phyloP scores from a whole-genome alignment of 2,797 vertebrate species.

The Uromys caudimaculatus region DNA sequence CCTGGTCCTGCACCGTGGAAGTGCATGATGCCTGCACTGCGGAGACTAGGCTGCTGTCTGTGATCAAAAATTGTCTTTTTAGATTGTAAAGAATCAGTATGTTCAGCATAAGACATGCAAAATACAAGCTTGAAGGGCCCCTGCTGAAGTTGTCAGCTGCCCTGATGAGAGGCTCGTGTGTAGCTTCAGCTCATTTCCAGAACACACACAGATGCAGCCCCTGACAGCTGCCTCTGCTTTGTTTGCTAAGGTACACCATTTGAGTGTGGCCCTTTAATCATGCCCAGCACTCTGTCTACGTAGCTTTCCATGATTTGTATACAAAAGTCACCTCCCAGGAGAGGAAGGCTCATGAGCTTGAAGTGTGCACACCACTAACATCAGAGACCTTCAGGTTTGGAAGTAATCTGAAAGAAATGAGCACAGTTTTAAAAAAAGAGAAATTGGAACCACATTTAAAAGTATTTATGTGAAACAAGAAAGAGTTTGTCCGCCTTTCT shows the following conservation, averaged over 20 bases:
- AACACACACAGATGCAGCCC: conserved; percentile 77
- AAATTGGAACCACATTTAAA: conserved; percentile 83
- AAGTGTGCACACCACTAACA: conserved; percentile 80
- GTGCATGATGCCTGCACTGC: not conserved
- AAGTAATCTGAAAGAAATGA: conserved; percentile 84
- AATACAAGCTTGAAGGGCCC: conserved; percentile 7
- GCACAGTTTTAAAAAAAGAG: conserved; percentile 66
- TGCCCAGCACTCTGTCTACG: conserved; percentile 83
- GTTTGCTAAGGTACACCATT: conserved; percentile 76
- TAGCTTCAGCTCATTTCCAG: conserved; percentile 65
- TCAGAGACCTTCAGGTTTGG: conserved; percentile 83
- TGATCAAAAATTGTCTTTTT: conserved; percentile 16
- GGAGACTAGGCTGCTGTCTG: not conserved
- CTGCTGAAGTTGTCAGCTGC: conserved; percentile 64
- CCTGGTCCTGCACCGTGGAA: not conserved
- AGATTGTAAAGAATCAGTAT: conserved; percentile 24
- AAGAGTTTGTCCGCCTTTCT: conserved; percentile 44
- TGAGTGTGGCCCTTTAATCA: conserved; percentile 84
- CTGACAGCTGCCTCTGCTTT: conserved; percentile 82
- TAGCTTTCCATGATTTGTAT: conserved; percentile 85
- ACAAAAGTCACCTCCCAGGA: conserved; percentile 85
- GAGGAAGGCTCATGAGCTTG: conserved; percentile 78
- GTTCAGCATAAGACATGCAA: not conserved
- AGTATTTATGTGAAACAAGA: conserved; percentile 68
- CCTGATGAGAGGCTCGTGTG: conserved; percentile 80